These are phyloP conservation scores for Lamprologus sp. DNA, from an alignment of 2,113 vertebrate species.

Conservation along the genomic window DNA sequence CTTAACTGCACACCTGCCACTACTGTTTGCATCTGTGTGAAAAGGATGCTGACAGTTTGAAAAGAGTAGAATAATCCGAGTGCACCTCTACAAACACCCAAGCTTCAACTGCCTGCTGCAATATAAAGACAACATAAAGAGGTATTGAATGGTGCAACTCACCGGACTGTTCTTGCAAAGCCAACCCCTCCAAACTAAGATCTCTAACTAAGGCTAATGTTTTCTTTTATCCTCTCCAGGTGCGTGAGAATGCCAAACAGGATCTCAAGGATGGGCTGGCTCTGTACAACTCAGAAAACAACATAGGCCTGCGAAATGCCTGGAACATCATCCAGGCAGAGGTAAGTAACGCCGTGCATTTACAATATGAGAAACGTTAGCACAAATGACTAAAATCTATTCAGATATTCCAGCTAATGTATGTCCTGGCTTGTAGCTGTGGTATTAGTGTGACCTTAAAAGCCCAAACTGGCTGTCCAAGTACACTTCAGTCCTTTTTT, in stretches of 20 bases:
- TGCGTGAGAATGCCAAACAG: slow-evolving; percentile 89
- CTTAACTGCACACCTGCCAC: neutral
- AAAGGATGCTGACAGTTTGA: neutral
- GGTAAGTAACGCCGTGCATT: slow-evolving; percentile 55
- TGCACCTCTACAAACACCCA: neutral
- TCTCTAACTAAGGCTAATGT: neutral
- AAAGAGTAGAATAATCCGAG: neutral
- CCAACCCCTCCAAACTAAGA: neutral
- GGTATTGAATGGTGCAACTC: neutral
- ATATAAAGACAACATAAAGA: neutral
- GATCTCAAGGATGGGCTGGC: slow-evolving; percentile 92
- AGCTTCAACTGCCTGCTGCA: neutral
- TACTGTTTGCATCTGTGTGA: neutral
- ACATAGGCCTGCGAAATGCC: slow-evolving; percentile 91
- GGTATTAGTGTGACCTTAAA: slow-evolving; percentile 6
- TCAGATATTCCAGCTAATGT: slow-evolving; percentile 25
- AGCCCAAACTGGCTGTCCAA: neutral
- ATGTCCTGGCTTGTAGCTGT: neutral
- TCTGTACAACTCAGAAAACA: slow-evolving; percentile 92
- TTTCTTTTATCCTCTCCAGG: slow-evolving; percentile 63
- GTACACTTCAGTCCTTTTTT: neutral
- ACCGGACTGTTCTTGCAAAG: neutral
- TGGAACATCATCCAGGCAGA: slow-evolving; percentile 99
- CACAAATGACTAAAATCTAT: neutral
- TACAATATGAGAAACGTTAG: neutral